Percentiles rank a stretch among this genome's conserved stretches.
Conservation (phyloP, 2,113 vertebrate species). For the Blennius ocellaris region DNA sequence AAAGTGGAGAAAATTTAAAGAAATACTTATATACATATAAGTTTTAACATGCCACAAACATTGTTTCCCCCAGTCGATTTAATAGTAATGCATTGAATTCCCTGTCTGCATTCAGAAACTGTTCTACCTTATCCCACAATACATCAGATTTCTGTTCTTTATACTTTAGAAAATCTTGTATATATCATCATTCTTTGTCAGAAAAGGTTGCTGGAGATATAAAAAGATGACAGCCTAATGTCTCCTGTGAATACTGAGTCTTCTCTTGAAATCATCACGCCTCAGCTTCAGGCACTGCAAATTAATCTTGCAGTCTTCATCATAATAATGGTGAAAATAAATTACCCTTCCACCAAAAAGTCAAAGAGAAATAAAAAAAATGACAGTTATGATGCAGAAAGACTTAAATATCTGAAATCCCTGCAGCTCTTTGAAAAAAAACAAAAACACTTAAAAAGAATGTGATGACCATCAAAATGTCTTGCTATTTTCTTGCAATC, state of each 20-base stretch:
- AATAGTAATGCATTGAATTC: background rate
- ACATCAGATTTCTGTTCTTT: slow-evolving; percentile 22
- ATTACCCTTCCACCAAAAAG: slow-evolving; percentile 30
- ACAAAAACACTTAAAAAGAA: background rate
- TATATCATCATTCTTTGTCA: slow-evolving; percentile 45
- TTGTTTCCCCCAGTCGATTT: background rate
- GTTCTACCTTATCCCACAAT: slow-evolving; percentile 16
- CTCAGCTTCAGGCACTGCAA: slow-evolving; percentile 39
- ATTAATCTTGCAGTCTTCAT: slow-evolving; percentile 45
- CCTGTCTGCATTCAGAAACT: slow-evolving; percentile 37
- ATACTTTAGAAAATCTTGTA: slow-evolving; percentile 33
- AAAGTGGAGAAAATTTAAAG: too few relatives aligned
- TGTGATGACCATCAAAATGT: background rate
- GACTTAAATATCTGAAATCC: slow-evolving; percentile 3
- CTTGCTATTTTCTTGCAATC: too few relatives aligned
- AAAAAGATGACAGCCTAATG: slow-evolving; percentile 30
- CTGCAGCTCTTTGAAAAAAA: background rate
- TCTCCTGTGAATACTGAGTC: slow-evolving; percentile 43
- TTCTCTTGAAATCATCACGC: slow-evolving; percentile 17
- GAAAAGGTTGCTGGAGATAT: slow-evolving; percentile 34
- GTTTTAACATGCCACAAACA: too few relatives aligned
- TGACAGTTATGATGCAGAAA: background rate
- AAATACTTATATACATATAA: too few relatives aligned
- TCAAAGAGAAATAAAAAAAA: background rate
- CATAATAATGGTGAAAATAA: slow-evolving; percentile 39